Evolutionary conservation across 2,797 vertebrate genomes (phyloP), one percentile per base, ranked within the genome.

Genomic region (Furcifer pardalis): DNA sequence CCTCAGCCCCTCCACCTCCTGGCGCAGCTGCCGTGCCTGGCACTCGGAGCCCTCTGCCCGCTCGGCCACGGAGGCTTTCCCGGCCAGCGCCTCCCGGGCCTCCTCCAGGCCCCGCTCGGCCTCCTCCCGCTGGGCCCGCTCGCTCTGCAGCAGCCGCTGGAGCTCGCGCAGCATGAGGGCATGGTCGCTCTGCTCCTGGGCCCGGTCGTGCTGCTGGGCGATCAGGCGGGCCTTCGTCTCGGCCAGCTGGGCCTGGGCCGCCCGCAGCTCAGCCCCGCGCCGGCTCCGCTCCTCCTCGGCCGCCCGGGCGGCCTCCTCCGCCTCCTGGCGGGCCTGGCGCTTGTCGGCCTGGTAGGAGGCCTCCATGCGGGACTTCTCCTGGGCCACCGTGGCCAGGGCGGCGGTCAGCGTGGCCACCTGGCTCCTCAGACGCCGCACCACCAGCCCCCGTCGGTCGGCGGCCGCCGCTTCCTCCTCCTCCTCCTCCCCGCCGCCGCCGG

Each of bases 341-440:
- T 97, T 98, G 94, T 99, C 98, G 0, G 97, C 98, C 93, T 97
- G 97, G 90, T 98, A 99, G 2, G 96, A 98, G 3, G 98, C 98
- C 90, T 99, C 98, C 98, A 98, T 98, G 27, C 98, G 96, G 1
- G 98, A 98, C 90, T 99, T 99, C 92, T 99, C 98, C 92, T 97
- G 98, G 0, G 97, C 96, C 46, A 99, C 97, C 0, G 98, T 99
- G 15, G 98, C 94, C 92, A 99, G 93, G 0, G 98, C 97, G 6
- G 94, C 93, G 27, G 98, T 98, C 92, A 99, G 93, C 7, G 98
- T 98, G 91, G 96, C 96, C 94, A 99, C 93, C 81, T 98, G 98
- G 2, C 94, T 95, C 92, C 95, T 97, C 59, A 98, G n/a, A n/a
- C n/a, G 93, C 93, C 97, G 98, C 8, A 96, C 85, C 0, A 97